phyloP scores from a whole-genome alignment of 2,797 vertebrate species.

The Agapornis canus region DNA sequence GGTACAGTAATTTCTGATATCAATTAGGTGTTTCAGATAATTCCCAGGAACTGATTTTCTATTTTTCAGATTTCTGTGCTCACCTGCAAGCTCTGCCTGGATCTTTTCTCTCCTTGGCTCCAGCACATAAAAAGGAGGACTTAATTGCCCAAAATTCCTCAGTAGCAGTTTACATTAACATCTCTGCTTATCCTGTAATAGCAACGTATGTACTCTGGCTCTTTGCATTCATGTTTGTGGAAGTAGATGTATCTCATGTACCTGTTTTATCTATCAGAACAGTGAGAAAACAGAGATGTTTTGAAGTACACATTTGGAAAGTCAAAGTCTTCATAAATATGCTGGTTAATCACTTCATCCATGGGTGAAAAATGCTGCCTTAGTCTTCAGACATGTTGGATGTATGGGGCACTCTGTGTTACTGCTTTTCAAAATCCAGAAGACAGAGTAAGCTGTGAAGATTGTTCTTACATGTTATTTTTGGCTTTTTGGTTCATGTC shows the following conservation, averaged over 20 bases:
- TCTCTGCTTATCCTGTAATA: constrained; percentile 53
- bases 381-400: background rate
- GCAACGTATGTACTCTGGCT: background rate
- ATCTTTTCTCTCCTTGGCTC: constrained; percentile 18
- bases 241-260: background rate
- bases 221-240: background rate
- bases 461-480: background rate
- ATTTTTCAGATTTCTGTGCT: constrained; percentile 1
- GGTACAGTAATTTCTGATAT: background rate
- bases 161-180: constrained; percentile 52
- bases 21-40: constrained; percentile 23
- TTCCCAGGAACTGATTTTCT: background rate
- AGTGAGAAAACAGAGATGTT: constrained; percentile 20
- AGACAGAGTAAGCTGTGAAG: background rate
- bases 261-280: constrained; percentile 38
- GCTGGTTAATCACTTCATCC: background rate
- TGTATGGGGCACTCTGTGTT: background rate
- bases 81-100: constrained; percentile 26
- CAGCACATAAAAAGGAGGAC: background rate
- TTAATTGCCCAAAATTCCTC: constrained; percentile 35
- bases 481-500: background rate
- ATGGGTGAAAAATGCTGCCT: background rate
- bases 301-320: constrained; percentile 33
- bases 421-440: background rate
- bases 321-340: background rate